These are phyloP conservation scores for Anastrepha ludens DNA, from an alignment of 1,140 invertebrate genomes.

Conservation along the genomic window DNA sequence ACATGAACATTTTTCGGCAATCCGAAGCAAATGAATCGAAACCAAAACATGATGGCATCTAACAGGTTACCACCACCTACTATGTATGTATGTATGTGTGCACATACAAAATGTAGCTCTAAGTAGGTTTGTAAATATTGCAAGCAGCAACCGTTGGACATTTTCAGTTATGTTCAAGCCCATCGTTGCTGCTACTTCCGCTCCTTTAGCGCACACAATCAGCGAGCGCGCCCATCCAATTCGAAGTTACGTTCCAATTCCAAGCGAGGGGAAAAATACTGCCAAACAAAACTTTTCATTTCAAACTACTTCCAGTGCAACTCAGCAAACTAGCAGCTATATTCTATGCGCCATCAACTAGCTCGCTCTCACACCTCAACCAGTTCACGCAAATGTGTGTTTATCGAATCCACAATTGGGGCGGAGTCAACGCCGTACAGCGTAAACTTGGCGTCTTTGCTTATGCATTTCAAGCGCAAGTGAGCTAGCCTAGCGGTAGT, in stretches of 20 bases:
- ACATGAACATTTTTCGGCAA: slow-evolving; percentile 41
- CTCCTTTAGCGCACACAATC: not conserved
- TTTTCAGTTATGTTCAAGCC: not conserved
- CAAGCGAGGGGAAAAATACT: not conserved
- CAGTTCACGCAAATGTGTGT: not conserved
- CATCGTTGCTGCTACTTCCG: not conserved
- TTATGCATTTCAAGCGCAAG: not conserved
- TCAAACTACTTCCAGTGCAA: not conserved
- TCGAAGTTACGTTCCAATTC: slow-evolving; percentile 26
- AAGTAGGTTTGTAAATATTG: not conserved
- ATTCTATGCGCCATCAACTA: not conserved
- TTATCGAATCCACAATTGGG: not conserved
- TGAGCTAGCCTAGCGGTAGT: not conserved
- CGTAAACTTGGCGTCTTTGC: slow-evolving; percentile 27
- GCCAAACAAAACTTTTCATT: not conserved
- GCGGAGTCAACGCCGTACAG: not conserved
- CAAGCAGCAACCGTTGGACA: not conserved
- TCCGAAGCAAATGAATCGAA: slow-evolving; percentile 38
- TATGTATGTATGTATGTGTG: too few relatives aligned
- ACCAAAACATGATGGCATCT: slow-evolving; percentile 13
- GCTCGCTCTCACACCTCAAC: not conserved
- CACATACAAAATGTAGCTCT: not conserved
- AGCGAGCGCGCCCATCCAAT: not conserved
- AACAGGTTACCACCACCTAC: slow-evolving; percentile 5
- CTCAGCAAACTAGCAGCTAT: not conserved